Evolutionary conservation across 2,113 vertebrate genomes (phyloP).

Genomic region (Pyxicephalus adspersus): DNA sequence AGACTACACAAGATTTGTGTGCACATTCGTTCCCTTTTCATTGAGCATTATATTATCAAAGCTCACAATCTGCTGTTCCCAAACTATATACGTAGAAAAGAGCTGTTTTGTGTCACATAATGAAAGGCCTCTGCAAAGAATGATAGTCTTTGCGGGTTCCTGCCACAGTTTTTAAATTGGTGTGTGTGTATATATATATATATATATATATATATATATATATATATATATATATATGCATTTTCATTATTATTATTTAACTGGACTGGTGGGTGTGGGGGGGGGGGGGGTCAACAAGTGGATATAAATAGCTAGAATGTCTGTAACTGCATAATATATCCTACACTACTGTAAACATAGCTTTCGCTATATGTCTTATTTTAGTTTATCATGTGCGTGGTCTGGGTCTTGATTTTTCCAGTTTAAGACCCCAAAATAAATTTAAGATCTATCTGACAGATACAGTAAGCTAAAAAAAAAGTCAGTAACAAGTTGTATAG

Average conservation of each 20-base stretch:
- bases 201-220: too few relatives aligned
- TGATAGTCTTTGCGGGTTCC: background rate
- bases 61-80: background rate
- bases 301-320: constrained; percentile 31
- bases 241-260: too few relatives aligned
- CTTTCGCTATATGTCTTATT: background rate
- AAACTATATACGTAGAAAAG: constrained; percentile 32
- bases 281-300: background rate
- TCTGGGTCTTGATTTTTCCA: constrained; percentile 1
- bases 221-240: too few relatives aligned
- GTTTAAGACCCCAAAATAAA: background rate
- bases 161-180: background rate
- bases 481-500: background rate
- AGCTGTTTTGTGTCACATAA: background rate
- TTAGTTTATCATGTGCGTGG: constrained; percentile 1
- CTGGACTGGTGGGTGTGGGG: too few relatives aligned
- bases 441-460: background rate
- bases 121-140: background rate
- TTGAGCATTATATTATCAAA: background rate
- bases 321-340: background rate
- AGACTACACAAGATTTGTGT: background rate
- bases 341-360: constrained; percentile 8
- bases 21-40: background rate
- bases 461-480: background rate
- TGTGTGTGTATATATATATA: too few relatives aligned